A percentile compares a stretch with the other conserved stretches of the same genome.
phyloP scores from a whole-genome alignment of 2,113 vertebrate genomes.

The Sander lucioperca region DNA sequence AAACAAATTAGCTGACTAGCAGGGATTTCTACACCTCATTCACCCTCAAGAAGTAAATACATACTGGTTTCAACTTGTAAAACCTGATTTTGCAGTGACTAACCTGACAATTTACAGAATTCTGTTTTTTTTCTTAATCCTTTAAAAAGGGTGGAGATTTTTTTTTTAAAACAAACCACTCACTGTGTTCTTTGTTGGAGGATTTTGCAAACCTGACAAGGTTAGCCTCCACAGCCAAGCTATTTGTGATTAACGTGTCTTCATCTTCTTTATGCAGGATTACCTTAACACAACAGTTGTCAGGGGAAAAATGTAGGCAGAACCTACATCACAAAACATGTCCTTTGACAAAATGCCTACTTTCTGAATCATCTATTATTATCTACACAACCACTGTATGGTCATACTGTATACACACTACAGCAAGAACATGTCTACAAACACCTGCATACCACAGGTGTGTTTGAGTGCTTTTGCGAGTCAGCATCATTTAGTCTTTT shows the following conservation, averaged over 20 bases:
- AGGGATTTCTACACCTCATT: constrained; percentile 17
- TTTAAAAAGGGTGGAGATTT: constrained; percentile 65
- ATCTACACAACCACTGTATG: constrained; percentile 3
- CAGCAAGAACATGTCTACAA: constrained; percentile 11
- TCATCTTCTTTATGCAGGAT: constrained; percentile 67
- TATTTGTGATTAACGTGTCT: constrained; percentile 68
- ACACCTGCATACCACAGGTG: constrained; percentile 44
- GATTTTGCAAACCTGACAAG: constrained; percentile 67
- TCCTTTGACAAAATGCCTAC: constrained; percentile 49
- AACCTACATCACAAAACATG: constrained; percentile 58
- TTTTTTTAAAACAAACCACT: constrained; percentile 67
- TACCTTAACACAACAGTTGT: constrained; percentile 83
- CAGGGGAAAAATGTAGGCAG: constrained; percentile 68
- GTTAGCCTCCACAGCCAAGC: constrained; percentile 59
- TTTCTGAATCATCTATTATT: constrained; percentile 48
- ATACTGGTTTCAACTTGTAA: constrained; percentile 59
- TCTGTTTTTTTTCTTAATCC: constrained; percentile 64
- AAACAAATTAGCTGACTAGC: constrained; percentile 21
- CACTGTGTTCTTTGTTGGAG: constrained; percentile 63
- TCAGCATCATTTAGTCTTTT: not conserved
- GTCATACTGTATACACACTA: constrained; percentile 22
- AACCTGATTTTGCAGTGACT: constrained; percentile 50
- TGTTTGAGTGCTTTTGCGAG: constrained; percentile 8
- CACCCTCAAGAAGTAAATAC: constrained; percentile 1
- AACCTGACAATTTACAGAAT: constrained; percentile 57